Evolutionary conservation across 2,888 invertebrate genomes (phyloP), one percentile per base, ranked within the genome.

Genomic region (Venustoraphidia nigricollis): DNA sequence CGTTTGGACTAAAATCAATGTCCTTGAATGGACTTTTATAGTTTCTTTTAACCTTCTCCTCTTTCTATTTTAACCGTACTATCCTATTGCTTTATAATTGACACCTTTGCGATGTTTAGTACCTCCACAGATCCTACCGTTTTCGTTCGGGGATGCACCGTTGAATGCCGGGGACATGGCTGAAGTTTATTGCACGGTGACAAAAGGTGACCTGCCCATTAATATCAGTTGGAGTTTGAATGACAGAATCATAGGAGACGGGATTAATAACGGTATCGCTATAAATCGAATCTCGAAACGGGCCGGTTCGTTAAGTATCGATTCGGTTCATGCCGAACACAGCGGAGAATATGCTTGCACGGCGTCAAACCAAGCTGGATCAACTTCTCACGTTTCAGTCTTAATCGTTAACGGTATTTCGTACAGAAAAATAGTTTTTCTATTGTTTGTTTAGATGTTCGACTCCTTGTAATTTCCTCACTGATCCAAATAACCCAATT

Each of bases 251-350:
- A 55, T 64, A 27, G 27, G n/a, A 48, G 56, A 38, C 49, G 56
- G 53, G 51, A 58, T 46, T 38, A 44, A 56, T 40, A 56, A 58
- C 37, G 62, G 62, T 36, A 60, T 63, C 47, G 52, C 55, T 43
- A 58, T 61, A 49, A 58, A 59, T 39, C 60, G 57, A 56, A 58
- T 44, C 35, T 34, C 10, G 34, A 44, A n/a, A 34, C 44, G 75
- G 62, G 77, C 81, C 56, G 82, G 80, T 57, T 73, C 73, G 57
- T 72, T 77, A 62, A 80, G 73, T 62, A 79, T 87, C 60, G 81
- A 82, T 58, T 73, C 76, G 51, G 83, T 82, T 54, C 77, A 76
- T 59, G 80, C 77, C 55, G 72, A 73, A 55, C 78, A 81, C 66
- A 74, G 77, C 59, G 83, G 83, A 62, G 77, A 76, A 65, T 83